Percentiles rank a stretch among this genome's conserved stretches.
phyloP scores from a whole-genome alignment of 2,797 vertebrate species.

The Anguilla obscura region DNA sequence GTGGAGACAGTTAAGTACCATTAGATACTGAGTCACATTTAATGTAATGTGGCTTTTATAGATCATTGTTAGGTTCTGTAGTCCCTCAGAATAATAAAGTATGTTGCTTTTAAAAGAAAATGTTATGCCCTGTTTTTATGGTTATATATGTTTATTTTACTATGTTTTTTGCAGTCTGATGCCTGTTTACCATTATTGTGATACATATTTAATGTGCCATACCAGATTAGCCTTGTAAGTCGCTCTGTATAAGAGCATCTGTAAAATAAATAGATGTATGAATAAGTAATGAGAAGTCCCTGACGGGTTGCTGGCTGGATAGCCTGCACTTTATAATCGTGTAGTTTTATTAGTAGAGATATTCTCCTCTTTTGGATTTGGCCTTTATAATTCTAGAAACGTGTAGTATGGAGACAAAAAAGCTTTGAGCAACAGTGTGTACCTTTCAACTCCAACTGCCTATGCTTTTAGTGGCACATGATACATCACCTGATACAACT shows the following conservation, averaged over 20 bases:
- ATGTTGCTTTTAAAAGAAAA: background rate
- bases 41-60: background rate
- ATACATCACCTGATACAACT: background rate
- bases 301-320: background rate
- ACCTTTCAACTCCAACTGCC: conserved; percentile 39
- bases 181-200: background rate
- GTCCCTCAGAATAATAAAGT: background rate
- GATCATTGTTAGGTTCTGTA: background rate
- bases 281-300: background rate
- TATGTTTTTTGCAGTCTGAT: background rate
- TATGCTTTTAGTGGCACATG: background rate
- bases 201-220: background rate
- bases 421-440: background rate
- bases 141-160: background rate
- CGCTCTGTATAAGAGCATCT: background rate
- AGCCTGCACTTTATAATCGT: background rate
- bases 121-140: background rate
- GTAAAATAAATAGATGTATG: background rate
- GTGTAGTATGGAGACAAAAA: background rate
- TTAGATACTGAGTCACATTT: background rate
- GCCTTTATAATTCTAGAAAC: background rate
- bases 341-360: background rate
- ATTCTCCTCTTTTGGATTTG: background rate
- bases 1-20: background rate
- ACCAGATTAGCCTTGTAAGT: background rate